Percentiles rank a stretch among this genome's conserved stretches.
These are phyloP conservation scores for Tricholauxania praeusta DNA, from an alignment of 2,888 invertebrate genomes.

Conservation along the genomic window DNA sequence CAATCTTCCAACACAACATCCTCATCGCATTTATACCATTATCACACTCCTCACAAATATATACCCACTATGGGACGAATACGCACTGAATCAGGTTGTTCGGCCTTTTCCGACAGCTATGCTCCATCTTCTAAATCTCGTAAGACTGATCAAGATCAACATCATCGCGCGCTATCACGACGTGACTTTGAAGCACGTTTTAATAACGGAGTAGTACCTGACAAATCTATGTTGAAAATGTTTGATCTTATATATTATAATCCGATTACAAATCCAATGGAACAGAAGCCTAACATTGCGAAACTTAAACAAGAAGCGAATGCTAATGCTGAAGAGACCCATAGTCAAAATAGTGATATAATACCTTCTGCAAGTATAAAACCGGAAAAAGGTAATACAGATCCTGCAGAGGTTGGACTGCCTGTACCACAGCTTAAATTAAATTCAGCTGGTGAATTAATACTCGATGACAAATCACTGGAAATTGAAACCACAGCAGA, in stretches of 20 bases:
- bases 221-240: conserved; percentile 84
- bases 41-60: conserved; percentile 56
- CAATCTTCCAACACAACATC: conserved; percentile 39
- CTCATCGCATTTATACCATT: conserved; percentile 37
- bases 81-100: conserved; percentile 67
- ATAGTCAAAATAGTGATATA: conserved; percentile 6
- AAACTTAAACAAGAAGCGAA: conserved; percentile 62
- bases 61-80: conserved; percentile 58
- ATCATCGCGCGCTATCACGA: conserved; percentile 65
- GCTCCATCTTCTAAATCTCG: conserved; percentile 51
- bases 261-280: conserved; percentile 82
- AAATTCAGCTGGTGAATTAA: conserved; percentile 85
- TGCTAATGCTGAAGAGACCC: conserved; percentile 1
- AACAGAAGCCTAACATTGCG: conserved; percentile 61
- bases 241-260: conserved; percentile 94
- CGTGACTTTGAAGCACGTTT: conserved; percentile 62
- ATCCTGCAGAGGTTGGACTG: conserved; percentile 65
- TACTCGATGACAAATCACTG: conserved; percentile 87
- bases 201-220: conserved; percentile 67
- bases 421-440: conserved; percentile 88
- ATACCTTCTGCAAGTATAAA: conserved; percentile 46
- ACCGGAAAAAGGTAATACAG: conserved; percentile 44
- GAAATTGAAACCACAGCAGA: conserved; percentile 77
- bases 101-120: conserved; percentile 61
- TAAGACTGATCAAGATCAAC: conserved; percentile 70